Conservation (phyloP, 2,113 vertebrate genomes). For the Sinosuthora webbiana region DNA sequence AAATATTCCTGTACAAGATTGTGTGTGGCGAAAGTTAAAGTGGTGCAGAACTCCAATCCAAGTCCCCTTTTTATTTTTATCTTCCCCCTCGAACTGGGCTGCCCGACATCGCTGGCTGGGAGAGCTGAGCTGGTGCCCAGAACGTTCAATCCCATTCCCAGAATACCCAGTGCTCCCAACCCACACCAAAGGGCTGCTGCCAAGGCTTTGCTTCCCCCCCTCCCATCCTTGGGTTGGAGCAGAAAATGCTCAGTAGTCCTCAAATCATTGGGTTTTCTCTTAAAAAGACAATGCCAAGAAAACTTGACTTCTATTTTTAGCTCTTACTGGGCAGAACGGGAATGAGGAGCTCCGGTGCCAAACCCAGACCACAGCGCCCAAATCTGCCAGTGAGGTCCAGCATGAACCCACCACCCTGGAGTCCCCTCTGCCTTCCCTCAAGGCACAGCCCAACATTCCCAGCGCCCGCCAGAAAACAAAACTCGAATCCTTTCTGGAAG, state of each 20-base stretch:
- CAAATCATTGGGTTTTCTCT: conserved; percentile 38
- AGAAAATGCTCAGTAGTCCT: conserved; percentile 31
- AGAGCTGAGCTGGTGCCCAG: conserved; percentile 21
- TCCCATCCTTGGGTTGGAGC: conserved; percentile 7
- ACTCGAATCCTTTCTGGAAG: not conserved
- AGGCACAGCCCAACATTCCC: not conserved
- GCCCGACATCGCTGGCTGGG: conserved; percentile 45
- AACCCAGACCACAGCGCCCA: conserved; percentile 1
- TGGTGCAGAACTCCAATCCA: conserved; percentile 53
- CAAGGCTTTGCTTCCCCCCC: not conserved
- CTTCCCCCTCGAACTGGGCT: conserved; percentile 39
- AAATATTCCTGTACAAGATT: conserved; percentile 35
- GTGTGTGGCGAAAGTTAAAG: conserved; percentile 57
- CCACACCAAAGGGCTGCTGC: conserved; percentile 52
- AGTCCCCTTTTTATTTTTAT: conserved; percentile 66
- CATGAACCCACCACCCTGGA: not conserved
- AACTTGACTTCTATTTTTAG: conserved; percentile 58
- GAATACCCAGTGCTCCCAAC: conserved; percentile 19
- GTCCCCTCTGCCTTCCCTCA: not conserved
- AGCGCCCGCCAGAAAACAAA: not conserved
- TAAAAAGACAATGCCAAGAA: conserved; percentile 50
- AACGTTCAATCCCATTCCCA: conserved; percentile 27
- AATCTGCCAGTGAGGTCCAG: not conserved
- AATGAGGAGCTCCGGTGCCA: conserved; percentile 22
- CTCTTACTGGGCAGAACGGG: not conserved